These are phyloP conservation scores for Luscinia luscinia DNA, from an alignment of 2,797 vertebrate species.

Conservation along the genomic window DNA sequence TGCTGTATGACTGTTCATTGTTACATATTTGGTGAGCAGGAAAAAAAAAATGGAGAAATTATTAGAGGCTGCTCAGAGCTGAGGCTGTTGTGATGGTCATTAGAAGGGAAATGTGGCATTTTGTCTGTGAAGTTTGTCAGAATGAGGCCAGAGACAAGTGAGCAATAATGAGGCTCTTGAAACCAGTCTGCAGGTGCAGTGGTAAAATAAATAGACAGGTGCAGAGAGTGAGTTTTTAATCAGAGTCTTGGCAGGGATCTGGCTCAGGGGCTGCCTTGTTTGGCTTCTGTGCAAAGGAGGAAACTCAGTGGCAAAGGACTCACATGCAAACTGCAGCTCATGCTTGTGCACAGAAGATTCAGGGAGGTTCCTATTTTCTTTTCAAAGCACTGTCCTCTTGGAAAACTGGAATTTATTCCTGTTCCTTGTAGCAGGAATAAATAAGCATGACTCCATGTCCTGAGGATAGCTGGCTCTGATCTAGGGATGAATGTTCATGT, in stretches of 20 bases:
- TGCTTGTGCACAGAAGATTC: neutral
- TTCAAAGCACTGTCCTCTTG: neutral
- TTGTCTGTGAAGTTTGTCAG: slow-evolving; percentile 52
- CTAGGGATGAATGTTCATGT: neutral
- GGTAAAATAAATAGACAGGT: slow-evolving; percentile 55
- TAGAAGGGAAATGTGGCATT: slow-evolving; percentile 45
- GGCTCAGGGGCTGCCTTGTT: neutral
- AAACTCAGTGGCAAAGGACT: neutral
- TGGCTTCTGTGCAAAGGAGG: neutral
- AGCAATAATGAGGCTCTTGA: slow-evolving; percentile 60
- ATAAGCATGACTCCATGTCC: neutral
- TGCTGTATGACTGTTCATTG: slow-evolving; percentile 3
- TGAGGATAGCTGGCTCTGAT: neutral
- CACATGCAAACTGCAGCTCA: neutral
- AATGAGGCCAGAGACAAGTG: slow-evolving; percentile 16
- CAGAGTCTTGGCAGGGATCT: slow-evolving; percentile 19
- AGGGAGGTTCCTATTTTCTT: neutral
- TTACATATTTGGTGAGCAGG: slow-evolving; percentile 38
- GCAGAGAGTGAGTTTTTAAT: slow-evolving; percentile 47
- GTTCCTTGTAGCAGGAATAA: neutral
- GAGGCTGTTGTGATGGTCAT: slow-evolving; percentile 26
- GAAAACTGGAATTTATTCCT: neutral
- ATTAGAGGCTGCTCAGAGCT: slow-evolving; percentile 20
- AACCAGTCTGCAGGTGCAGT: slow-evolving; percentile 51
- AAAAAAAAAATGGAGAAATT: neutral